A percentile compares a stretch with the other conserved stretches of the same genome.
Evolutionary conservation across 1,140 invertebrate species (phyloP).

Genomic region (Zelostemma sp.): DNA sequence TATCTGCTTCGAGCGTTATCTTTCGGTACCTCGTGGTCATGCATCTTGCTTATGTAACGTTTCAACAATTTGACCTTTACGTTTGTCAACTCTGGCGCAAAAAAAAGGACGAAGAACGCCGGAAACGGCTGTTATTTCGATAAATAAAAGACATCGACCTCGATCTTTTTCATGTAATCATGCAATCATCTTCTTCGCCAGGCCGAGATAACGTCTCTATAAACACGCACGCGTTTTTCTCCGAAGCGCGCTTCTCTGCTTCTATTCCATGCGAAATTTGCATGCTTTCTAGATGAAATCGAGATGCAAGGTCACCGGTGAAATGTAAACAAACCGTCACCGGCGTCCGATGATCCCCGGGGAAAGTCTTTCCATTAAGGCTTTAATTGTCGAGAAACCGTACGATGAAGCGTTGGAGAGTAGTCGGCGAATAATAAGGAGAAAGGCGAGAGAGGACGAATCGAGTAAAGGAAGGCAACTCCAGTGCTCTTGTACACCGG

Average conservation of each 20-base stretch:
- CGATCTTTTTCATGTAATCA: conserved; percentile 15
- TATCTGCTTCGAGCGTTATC: neutral
- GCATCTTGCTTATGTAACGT: conserved; percentile 19
- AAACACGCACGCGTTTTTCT: no score
- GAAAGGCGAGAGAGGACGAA: conserved; percentile 26
- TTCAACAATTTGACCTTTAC: no score
- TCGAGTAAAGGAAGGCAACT: conserved; percentile 29
- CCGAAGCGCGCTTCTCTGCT: no score
- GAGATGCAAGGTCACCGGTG: no score
- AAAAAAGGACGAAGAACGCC: no score
- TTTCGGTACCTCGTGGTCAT: conserved; percentile 52
- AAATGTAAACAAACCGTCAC: no score
- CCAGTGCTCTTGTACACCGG: conserved; percentile 16
- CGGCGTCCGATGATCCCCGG: neutral
- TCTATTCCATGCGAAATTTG: no score
- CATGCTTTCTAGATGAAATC: no score
- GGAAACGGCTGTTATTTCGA: no score
- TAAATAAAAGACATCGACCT: no score
- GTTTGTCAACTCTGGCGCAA: no score
- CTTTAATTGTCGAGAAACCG: conserved; percentile 45
- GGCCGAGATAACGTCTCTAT: no score
- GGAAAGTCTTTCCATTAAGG: conserved; percentile 20
- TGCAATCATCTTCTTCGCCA: conserved; percentile 4
- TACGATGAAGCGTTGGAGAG: conserved; percentile 32
- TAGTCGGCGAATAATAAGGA: conserved; percentile 44